Base-by-base conservation (phyloP, 2,888 invertebrate genomes). In the Harpalus rubripes region DNA sequence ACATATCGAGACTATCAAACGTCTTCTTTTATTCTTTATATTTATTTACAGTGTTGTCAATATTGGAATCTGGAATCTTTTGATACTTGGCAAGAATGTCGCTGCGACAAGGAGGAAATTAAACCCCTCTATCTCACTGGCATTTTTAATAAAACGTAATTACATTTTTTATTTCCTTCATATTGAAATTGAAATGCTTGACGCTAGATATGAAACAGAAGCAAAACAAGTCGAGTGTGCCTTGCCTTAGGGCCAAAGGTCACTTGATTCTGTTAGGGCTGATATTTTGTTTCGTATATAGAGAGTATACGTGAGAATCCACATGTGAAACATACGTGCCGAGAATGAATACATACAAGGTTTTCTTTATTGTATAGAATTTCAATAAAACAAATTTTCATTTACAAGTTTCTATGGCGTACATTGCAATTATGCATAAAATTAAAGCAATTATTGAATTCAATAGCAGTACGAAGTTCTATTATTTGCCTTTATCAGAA, bases 91-190 rank as follows among this genome's bases (percentile, higher is more conserved):
- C 44, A 52, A 52, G 10, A 52, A 52, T 52, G 44, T 32, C 44
- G 44, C 44, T 52, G 44, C 6, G 44, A 52, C 44, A 52, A 52
- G 44, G 44, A 52, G 44, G 44, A 52, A 52, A 52, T 52, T 8
- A 52, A 12, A 52, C 5, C 44, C 10, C 44, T 52, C 44, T 52
- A 52, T 52, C 44, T 8, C 44, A 12, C 44, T 52, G 44, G 44
- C 44, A 52, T 52, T 52, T 52, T 52, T 52, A 52, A 52, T 52
- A 52, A 52, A 52, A 52, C 44, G 44, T 52, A 52, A 52, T 52
- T 52, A 52, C 44, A 52, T 52, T 52, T 52, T 52, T 52, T 32
- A 32, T 32, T 52, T 52, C 8, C 6, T 52, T 52, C 10, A 52
- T 52, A 52, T 52, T 52, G 44, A 52, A 52, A 52, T 52, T 32